Evolutionary conservation across 2,888 invertebrate species (phyloP).

Genomic region (Chrysopilus asiliformis): DNA sequence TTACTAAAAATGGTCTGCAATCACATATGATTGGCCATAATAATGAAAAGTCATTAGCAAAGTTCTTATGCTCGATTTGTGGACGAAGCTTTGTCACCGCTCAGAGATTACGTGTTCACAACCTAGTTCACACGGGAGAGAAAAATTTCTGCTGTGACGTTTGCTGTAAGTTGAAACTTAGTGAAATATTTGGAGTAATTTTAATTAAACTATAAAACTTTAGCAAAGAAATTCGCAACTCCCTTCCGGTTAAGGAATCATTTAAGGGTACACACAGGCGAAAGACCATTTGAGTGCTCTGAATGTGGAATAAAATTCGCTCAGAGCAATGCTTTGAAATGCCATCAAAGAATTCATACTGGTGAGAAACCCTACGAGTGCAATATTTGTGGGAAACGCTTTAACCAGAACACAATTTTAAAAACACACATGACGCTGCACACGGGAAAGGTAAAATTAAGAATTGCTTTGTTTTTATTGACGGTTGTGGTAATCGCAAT

Average conservation of each 20-base stretch:
- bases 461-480: too few relatives aligned
- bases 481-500: too few relatives aligned
- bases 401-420: conserved; percentile 26
- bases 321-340: conserved; percentile 23
- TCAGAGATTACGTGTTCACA: conserved; percentile 18
- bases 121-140: conserved; percentile 26
- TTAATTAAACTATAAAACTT: conserved; percentile 6
- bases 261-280: conserved; percentile 24
- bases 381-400: conserved; percentile 24
- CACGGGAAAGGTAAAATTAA: too few relatives aligned
- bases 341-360: conserved; percentile 26
- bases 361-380: conserved; percentile 27
- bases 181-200: background rate
- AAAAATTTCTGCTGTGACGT: conserved; percentile 23
- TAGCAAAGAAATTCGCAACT: conserved; percentile 25
- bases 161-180: conserved; percentile 21
- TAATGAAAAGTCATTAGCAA: conserved; percentile 15
- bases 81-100: conserved; percentile 14
- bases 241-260: conserved; percentile 25
- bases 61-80: conserved; percentile 17
- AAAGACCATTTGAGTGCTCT: conserved; percentile 24
- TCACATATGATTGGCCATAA: conserved; percentile 19
- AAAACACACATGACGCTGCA: conserved; percentile 28
- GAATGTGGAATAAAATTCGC: conserved; percentile 24
- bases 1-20: conserved; percentile 20